phyloP scores from a whole-genome alignment of 2,888 invertebrate genomes.

The Pandemis heparana region DNA sequence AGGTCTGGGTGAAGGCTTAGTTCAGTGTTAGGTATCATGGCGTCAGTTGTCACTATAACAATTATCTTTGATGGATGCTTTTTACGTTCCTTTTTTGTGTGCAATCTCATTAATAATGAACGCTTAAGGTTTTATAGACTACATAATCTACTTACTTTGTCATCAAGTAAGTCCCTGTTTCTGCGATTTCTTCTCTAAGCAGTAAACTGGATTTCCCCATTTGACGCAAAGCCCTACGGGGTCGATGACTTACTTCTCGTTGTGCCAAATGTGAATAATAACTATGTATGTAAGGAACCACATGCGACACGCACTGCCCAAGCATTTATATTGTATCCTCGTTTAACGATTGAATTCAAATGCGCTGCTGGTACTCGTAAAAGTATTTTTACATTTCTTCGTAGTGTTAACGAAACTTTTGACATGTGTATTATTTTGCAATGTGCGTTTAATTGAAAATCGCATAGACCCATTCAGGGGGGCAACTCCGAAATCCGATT shows the following conservation, averaged over 20 bases:
- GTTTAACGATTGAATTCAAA: slow-evolving; percentile 68
- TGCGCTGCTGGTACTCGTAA: slow-evolving; percentile 49
- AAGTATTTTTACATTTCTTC: slow-evolving; percentile 36
- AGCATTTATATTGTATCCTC: slow-evolving; percentile 62
- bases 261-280: slow-evolving; percentile 79
- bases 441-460: neutral
- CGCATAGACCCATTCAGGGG: too few relatives aligned
- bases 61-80: neutral
- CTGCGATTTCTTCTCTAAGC: slow-evolving; percentile 8
- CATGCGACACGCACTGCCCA: slow-evolving; percentile 50
- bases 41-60: neutral
- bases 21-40: neutral
- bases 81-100: too few relatives aligned
- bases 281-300: slow-evolving; percentile 71
- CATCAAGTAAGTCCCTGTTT: neutral
- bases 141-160: too few relatives aligned
- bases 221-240: slow-evolving; percentile 55
- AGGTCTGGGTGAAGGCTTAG: neutral
- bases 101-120: neutral
- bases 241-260: slow-evolving; percentile 64
- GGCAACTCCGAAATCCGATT: too few relatives aligned
- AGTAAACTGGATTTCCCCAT: slow-evolving; percentile 50
- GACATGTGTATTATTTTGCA: slow-evolving; percentile 13
- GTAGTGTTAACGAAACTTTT: slow-evolving; percentile 38
- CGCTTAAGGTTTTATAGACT: neutral